A percentile compares a stretch with the other conserved stretches of the same genome.
Evolutionary conservation across 2,888 invertebrate species (phyloP).

Genomic region (Drosophila multiciliata): DNA sequence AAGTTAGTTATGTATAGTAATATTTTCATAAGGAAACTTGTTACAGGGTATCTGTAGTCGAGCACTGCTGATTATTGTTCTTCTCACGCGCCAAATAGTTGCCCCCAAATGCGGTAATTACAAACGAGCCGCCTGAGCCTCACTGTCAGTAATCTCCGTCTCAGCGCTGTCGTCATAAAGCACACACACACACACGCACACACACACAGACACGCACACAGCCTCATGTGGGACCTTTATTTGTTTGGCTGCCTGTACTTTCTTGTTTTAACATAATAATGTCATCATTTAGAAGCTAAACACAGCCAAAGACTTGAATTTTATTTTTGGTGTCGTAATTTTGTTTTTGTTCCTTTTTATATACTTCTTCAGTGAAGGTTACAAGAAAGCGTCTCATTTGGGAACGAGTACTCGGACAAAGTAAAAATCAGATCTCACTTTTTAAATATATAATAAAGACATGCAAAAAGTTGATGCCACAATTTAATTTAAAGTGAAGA

Average conservation of each 20-base stretch:
- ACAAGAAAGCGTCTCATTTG: neutral
- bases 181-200: constrained; percentile 3
- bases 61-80: neutral
- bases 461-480: neutral
- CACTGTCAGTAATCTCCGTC: constrained; percentile 47
- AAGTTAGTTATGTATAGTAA: too few species aligned
- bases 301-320: constrained; percentile 19
- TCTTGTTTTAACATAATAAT: constrained; percentile 37
- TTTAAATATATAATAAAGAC: neutral
- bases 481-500: neutral
- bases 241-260: constrained; percentile 16
- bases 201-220: constrained; percentile 1
- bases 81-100: constrained; percentile 27
- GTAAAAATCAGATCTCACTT: neutral
- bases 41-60: neutral
- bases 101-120: constrained; percentile 52
- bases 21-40: neutral
- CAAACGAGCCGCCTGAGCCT: constrained; percentile 53
- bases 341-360: neutral
- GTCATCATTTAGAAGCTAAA: constrained; percentile 47
- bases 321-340: neutral
- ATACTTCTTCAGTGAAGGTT: neutral
- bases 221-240: constrained; percentile 15
- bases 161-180: constrained; percentile 14
- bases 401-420: neutral